phyloP scores from a whole-genome alignment of 2,797 vertebrate species.

The Eulemur rubriventer region DNA sequence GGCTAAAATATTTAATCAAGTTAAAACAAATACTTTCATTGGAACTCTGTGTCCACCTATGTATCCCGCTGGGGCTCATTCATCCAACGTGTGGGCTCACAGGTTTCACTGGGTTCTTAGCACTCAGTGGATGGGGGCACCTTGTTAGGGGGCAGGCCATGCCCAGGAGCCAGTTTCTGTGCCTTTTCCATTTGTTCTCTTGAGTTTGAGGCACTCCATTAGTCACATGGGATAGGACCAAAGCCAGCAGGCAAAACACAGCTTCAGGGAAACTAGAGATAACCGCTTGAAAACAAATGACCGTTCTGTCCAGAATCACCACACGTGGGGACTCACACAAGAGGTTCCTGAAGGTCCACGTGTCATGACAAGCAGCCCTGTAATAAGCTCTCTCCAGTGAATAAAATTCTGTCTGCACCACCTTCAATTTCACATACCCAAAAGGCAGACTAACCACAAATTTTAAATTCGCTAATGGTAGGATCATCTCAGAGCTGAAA shows the following conservation, averaged over 20 bases:
- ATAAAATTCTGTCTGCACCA: neutral
- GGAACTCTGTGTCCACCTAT: neutral
- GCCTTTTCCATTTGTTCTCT: neutral
- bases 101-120: neutral
- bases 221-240: neutral
- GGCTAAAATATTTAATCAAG: neutral
- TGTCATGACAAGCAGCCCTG: neutral
- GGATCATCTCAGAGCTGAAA: neutral
- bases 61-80: neutral
- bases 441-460: conserved; percentile 31
- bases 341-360: neutral
- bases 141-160: neutral
- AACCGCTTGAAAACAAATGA: neutral
- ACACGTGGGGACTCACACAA: neutral
- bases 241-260: neutral
- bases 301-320: neutral
- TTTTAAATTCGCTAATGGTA: neutral
- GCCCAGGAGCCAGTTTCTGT: neutral
- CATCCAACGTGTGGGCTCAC: neutral
- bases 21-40: neutral
- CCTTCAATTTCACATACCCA: neutral
- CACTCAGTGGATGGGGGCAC: neutral
- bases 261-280: neutral
- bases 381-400: neutral
- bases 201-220: neutral